A percentile compares a stretch with the other conserved stretches of the same genome.
These are phyloP conservation scores for Drosophila virilis DNA, from an alignment of 1,140 invertebrate genomes.

Conservation along the genomic window DNA sequence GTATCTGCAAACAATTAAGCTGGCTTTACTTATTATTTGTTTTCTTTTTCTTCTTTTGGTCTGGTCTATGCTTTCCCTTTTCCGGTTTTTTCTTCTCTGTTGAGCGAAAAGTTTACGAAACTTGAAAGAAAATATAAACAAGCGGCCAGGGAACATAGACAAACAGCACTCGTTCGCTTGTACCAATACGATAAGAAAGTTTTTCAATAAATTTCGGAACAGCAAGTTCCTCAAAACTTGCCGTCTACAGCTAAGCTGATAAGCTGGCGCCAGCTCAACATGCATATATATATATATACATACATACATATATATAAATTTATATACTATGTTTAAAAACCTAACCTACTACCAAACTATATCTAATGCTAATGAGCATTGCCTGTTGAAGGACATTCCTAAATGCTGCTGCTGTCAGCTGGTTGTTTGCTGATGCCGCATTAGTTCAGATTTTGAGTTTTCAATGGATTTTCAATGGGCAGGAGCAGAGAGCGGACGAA, in stretches of 20 bases:
- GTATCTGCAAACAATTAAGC: constrained; percentile 81
- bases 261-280: constrained; percentile 58
- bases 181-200: constrained; percentile 81
- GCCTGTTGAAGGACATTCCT: constrained; percentile 62
- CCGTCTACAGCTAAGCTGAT: constrained; percentile 60
- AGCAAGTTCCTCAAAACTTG: constrained; percentile 74
- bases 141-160: constrained; percentile 42
- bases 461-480: constrained; percentile 58
- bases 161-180: constrained; percentile 56
- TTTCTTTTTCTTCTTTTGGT: constrained; percentile 11
- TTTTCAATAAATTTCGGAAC: constrained; percentile 79
- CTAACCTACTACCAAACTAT: constrained; percentile 9
- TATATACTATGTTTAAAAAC: neutral
- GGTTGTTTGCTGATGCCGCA: constrained; percentile 72
- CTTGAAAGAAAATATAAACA: constrained; percentile 59
- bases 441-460: constrained; percentile 77
- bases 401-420: constrained; percentile 14
- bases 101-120: constrained; percentile 66
- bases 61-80: constrained; percentile 29
- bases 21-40: constrained; percentile 44
- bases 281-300: neutral
- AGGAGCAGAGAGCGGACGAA: constrained; percentile 2
- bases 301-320: neutral
- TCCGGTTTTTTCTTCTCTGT: neutral
- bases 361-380: constrained; percentile 66